Conservation (phyloP, 2,113 vertebrate species). For the Nesoenas mayeri region DNA sequence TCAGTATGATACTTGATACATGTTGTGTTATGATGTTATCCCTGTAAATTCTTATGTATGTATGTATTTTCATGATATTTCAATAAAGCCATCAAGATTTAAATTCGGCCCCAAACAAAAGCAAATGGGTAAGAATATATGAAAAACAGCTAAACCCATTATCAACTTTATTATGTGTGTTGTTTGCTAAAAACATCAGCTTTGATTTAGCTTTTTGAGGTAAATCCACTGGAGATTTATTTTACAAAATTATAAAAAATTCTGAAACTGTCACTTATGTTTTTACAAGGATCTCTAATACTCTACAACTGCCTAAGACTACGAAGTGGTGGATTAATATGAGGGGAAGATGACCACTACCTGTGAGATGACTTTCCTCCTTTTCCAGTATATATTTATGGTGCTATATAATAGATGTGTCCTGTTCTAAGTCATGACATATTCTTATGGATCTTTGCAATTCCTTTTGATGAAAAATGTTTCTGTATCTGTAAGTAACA, state of each 20-base stretch:
- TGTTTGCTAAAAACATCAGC: not conserved
- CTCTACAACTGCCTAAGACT: not conserved
- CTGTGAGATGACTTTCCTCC: not conserved
- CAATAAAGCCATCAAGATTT: not conserved
- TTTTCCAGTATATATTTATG: not conserved
- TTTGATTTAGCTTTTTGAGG: slow-evolving; percentile 19
- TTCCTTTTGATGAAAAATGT: not conserved
- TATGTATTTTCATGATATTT: not conserved
- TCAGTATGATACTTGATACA: not conserved
- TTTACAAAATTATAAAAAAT: not conserved
- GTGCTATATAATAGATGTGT: not conserved
- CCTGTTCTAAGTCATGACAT: not conserved
- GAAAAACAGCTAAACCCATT: not conserved
- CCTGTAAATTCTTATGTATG: not conserved
- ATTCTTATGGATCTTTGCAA: not conserved
- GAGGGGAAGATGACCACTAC: not conserved
- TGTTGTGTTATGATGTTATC: not conserved
- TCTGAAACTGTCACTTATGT: not conserved
- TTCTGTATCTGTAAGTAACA: not conserved
- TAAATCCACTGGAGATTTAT: not conserved
- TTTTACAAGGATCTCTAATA: not conserved
- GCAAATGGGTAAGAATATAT: not conserved
- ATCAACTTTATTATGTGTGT: not conserved
- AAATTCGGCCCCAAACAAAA: not conserved
- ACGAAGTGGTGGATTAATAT: not conserved